Conservation (phyloP, 2,113 vertebrate species). For the Hydrochoerus hydrochaeris region DNA sequence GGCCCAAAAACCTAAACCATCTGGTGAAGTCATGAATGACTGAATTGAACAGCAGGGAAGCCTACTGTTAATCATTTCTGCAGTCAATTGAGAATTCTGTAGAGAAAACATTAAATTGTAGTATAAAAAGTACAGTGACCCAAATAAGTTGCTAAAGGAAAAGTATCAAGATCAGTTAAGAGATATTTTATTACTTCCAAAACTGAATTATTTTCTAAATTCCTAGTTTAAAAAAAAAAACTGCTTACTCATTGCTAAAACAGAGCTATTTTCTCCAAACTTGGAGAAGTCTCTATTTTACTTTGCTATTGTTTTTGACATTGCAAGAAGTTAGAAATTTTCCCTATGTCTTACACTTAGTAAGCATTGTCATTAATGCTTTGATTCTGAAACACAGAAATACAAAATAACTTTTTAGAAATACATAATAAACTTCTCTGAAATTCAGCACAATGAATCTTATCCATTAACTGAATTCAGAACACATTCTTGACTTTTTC, state of each 20-base stretch:
- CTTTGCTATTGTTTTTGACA: neutral
- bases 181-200: constrained; percentile 24
- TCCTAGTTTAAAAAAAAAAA: neutral
- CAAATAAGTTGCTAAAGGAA: constrained; percentile 67
- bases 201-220: constrained; percentile 25
- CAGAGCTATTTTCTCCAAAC: neutral
- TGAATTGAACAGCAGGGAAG: constrained; percentile 71
- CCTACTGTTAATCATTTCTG: constrained; percentile 77
- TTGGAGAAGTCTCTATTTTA: neutral
- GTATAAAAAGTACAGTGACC: constrained; percentile 67
- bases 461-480: neutral
- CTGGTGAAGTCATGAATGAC: constrained; percentile 79
- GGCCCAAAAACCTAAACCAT: constrained; percentile 76
- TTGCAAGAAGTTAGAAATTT: neutral
- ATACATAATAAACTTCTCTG: neutral
- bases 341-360: constrained; percentile 31
- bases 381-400: constrained; percentile 27
- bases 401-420: neutral
- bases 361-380: neutral
- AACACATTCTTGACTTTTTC: neutral
- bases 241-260: neutral
- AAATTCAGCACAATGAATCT: constrained; percentile 15
- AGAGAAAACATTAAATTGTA: constrained; percentile 70
- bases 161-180: constrained; percentile 56
- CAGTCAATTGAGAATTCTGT: constrained; percentile 74